These are phyloP conservation scores for Notolabrus celidotus DNA, from an alignment of 2,797 vertebrate genomes.

Conservation along the genomic window DNA sequence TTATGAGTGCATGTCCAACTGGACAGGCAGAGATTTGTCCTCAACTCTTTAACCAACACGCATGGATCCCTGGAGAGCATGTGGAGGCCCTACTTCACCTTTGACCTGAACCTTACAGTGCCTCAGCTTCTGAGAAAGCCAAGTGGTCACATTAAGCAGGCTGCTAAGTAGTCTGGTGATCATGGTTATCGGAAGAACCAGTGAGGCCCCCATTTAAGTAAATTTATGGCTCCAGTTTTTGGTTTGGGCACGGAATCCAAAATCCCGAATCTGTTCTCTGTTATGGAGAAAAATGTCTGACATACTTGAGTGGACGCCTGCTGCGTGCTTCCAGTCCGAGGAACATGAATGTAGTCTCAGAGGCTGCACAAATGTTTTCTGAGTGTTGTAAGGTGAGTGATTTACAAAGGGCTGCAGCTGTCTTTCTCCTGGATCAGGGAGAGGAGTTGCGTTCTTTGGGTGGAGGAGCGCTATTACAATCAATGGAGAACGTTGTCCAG, in stretches of 20 bases:
- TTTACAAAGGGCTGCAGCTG: constrained; percentile 75
- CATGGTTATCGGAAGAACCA: constrained; percentile 59
- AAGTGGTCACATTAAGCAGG: constrained; percentile 48
- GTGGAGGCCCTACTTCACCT: constrained; percentile 54
- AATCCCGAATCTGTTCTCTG: constrained; percentile 74
- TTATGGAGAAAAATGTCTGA: constrained; percentile 72
- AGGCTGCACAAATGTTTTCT: constrained; percentile 70
- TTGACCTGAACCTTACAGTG: constrained; percentile 33
- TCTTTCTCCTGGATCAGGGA: constrained; percentile 45
- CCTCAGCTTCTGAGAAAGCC: constrained; percentile 43
- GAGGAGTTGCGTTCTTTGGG: constrained; percentile 19
- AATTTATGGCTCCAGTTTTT: constrained; percentile 65
- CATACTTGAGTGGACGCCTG: constrained; percentile 73
- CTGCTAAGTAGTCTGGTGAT: constrained; percentile 48
- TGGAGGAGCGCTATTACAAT: constrained; percentile 45
- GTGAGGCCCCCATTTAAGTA: constrained; percentile 69
- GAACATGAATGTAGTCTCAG: constrained; percentile 40
- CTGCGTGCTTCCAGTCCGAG: constrained; percentile 56
- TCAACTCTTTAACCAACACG: constrained; percentile 46
- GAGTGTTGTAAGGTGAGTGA: constrained; percentile 64
- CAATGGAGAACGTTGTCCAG: constrained; percentile 37
- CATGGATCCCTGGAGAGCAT: constrained; percentile 44
- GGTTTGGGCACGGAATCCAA: constrained; percentile 49
- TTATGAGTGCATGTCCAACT: constrained; percentile 37
- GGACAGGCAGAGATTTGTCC: constrained; percentile 55